Percentiles rank a stretch among this genome's conserved stretches.
Conservation (phyloP, 2,113 vertebrate genomes). For the Athene noctua region DNA sequence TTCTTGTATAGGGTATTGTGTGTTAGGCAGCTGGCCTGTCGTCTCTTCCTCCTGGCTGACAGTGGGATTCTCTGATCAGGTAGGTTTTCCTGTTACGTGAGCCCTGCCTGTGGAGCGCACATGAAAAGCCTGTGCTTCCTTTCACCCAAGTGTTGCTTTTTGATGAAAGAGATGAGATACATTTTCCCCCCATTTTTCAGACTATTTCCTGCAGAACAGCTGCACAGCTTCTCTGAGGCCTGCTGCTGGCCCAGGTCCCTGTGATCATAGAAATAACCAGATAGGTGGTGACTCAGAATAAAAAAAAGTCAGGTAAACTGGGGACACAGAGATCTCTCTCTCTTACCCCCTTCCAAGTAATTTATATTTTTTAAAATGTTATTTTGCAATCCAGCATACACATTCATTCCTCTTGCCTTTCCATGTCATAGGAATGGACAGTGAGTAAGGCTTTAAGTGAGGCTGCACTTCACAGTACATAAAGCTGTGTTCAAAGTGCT, state of each 20-base stretch:
- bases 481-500: not conserved
- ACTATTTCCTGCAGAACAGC: not conserved
- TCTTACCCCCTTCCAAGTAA: not conserved
- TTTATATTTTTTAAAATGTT: not conserved
- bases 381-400: not conserved
- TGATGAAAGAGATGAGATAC: not conserved
- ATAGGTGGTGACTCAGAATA: not conserved
- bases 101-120: not conserved
- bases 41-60: not conserved
- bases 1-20: not conserved
- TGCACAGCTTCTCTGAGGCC: not conserved
- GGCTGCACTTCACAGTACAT: not conserved
- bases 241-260: not conserved
- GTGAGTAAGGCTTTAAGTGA: not conserved
- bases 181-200: not conserved
- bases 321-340: not conserved
- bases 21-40: conserved; percentile 1
- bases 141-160: not conserved
- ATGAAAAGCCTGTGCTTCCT: not conserved
- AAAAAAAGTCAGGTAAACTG: not conserved
- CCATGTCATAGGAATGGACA: not conserved
- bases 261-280: not conserved
- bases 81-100: conserved; percentile 3
- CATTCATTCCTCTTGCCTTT: not conserved
- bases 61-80: not conserved